Evolutionary conservation across 1,140 invertebrate genomes (phyloP), one percentile per base, ranked within the genome.

Genomic region (Caenorhabditis elegans): DNA sequence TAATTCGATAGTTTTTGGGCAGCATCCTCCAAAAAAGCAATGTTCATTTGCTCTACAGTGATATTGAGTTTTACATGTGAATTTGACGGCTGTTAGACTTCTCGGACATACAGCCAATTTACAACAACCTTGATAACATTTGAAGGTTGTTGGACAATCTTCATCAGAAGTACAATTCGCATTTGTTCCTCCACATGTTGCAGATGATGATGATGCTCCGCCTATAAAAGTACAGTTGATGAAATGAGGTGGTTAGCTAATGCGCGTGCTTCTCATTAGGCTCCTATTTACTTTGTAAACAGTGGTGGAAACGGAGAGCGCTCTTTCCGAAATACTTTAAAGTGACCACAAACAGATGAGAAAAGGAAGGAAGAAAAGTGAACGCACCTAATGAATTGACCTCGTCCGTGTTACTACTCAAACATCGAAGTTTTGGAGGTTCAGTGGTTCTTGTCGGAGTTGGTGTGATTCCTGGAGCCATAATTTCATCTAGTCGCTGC

Each of bases 11-110:
- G 26, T 49, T 53, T 48, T 77, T 3, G 76, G 46, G 19, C 82
- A 83, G 28, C 82, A 83, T 22, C 76, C 65, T 13, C 82, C 82
- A 55, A 78, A 83, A 53, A 83, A 24, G 55, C 82, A 83, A 17
- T 70, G 51, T 46, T 83, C 76, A 31, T 76, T 76, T 15, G 76
- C 28, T 47, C 55, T 48, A 48, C 82, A 83, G 24, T 83, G 55
- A 39, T 75, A 79, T 15, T 78, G 31, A 24, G 46, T 48, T 13
- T 34, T 43, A 24, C 82, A 83, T 26, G 76, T 65, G 19, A 81
- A 78, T 47, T 48, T 13, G 11, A 70, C 82, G 24, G 53, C n/a
- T 10, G 22, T 70, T 10, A 43, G 26, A 36, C 36, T 55, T 75
- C 78, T 65, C 15, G 82, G 82, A 36, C 82, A 83, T 28, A 65